Percentiles rank a stretch among this genome's conserved stretches.
Evolutionary conservation across 2,888 invertebrate species (phyloP).

Genomic region (Nemotelus pantherinus): DNA sequence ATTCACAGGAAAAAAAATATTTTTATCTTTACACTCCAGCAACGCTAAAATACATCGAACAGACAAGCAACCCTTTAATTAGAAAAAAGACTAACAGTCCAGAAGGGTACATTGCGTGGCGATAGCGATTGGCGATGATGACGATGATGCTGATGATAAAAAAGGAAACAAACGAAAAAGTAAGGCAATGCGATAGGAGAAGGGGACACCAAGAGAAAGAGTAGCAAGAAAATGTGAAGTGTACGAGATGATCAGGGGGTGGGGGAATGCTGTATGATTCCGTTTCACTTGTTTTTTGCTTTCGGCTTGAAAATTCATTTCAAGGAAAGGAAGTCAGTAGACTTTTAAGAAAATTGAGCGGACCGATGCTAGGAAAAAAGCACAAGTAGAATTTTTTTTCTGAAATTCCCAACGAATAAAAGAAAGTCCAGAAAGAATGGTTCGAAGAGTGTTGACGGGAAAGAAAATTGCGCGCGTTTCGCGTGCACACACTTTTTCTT

Average conservation of each 20-base stretch:
- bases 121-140: neutral
- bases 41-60: conserved; percentile 40
- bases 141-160: neutral
- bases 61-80: conserved; percentile 44
- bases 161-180: neutral
- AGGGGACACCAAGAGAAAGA: neutral
- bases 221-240: neutral
- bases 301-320: too few species aligned
- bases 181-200: neutral
- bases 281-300: conserved; percentile 18
- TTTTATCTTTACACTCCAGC: conserved; percentile 41
- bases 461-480: conserved; percentile 41
- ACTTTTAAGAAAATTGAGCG: too few species aligned
- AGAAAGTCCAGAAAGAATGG: neutral
- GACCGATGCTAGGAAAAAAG: conserved; percentile 10
- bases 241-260: conserved; percentile 12
- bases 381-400: conserved; percentile 4
- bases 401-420: neutral
- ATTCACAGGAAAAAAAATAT: conserved; percentile 19
- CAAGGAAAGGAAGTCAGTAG: too few species aligned
- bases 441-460: conserved; percentile 5
- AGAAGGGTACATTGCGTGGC: conserved; percentile 29
- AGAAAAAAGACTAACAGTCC: conserved; percentile 31
- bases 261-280: neutral
- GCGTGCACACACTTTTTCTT: neutral